Conservation (phyloP, 2,797 vertebrate genomes). For the Etheostoma perlongum region DNA sequence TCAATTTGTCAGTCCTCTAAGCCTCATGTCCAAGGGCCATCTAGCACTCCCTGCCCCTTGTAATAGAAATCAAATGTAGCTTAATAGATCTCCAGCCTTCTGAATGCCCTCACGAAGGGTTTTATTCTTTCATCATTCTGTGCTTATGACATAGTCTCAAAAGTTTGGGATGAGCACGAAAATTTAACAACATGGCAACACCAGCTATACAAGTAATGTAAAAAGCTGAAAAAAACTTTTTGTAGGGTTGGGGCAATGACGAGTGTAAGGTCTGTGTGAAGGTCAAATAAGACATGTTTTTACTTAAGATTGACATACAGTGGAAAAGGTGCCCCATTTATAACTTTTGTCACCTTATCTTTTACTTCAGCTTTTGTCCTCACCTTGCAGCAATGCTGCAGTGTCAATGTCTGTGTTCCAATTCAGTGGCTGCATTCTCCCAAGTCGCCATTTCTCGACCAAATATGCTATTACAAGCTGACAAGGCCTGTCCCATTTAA, state of each 20-base stretch:
- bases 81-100: conserved; percentile 25
- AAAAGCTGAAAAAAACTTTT: neutral
- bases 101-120: neutral
- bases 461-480: conserved; percentile 15
- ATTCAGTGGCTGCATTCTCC: conserved; percentile 16
- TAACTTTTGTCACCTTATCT: neutral
- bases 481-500: conserved; percentile 2
- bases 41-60: conserved; percentile 25
- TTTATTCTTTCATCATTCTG: conserved; percentile 17
- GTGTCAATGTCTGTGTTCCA: conserved; percentile 7
- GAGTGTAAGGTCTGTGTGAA: neutral
- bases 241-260: neutral
- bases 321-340: neutral
- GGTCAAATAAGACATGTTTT: neutral
- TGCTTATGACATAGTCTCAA: neutral
- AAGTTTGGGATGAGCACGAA: conserved; percentile 27
- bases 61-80: conserved; percentile 57
- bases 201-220: neutral
- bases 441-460: neutral
- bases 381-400: conserved; percentile 4
- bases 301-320: neutral
- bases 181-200: conserved; percentile 26
- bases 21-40: conserved; percentile 46
- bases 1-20: conserved; percentile 61
- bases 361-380: neutral